Evolutionary conservation across 2,797 vertebrate species (phyloP).

Genomic region (Sphenodon punctatus): DNA sequence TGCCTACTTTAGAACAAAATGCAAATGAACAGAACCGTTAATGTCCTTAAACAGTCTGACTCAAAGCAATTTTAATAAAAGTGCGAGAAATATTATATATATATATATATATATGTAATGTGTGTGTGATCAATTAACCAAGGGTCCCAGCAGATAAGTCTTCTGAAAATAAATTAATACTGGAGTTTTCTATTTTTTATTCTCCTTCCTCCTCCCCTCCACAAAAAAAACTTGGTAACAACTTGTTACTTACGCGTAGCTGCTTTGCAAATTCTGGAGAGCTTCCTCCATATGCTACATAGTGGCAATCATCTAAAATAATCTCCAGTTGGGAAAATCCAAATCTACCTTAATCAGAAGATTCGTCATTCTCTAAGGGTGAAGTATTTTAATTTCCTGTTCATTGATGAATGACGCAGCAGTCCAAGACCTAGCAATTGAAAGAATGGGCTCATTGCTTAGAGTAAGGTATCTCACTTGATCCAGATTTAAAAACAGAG

Average conservation of each 20-base stretch:
- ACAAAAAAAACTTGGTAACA: conserved; percentile 64
- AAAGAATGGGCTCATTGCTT: neutral
- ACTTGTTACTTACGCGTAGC: conserved; percentile 47
- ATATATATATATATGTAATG: neutral
- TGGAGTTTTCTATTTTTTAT: conserved; percentile 42
- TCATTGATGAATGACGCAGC: conserved; percentile 34
- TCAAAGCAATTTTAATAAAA: conserved; percentile 47
- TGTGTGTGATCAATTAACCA: conserved; percentile 70
- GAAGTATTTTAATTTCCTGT: conserved; percentile 34
- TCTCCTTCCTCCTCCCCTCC: conserved; percentile 1
- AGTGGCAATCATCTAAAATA: conserved; percentile 53
- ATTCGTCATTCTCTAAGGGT: conserved; percentile 42
- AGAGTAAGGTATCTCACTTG: neutral
- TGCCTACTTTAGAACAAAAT: conserved; percentile 75
- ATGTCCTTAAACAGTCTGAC: conserved; percentile 64
- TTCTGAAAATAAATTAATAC: conserved; percentile 63
- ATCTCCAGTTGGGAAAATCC: conserved; percentile 66
- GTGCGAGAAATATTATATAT: conserved; percentile 20
- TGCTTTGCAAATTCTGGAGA: conserved; percentile 48
- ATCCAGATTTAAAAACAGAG: conserved; percentile 1
- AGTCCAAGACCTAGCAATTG: neutral
- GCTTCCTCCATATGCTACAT: conserved; percentile 16
- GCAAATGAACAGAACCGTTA: conserved; percentile 74
- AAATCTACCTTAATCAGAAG: conserved; percentile 49
- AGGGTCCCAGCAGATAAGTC: conserved; percentile 59